Evolutionary conservation across 1,140 invertebrate species (phyloP), one percentile per base, ranked within the genome.

Genomic region (Mizuhopecten yessoensis): DNA sequence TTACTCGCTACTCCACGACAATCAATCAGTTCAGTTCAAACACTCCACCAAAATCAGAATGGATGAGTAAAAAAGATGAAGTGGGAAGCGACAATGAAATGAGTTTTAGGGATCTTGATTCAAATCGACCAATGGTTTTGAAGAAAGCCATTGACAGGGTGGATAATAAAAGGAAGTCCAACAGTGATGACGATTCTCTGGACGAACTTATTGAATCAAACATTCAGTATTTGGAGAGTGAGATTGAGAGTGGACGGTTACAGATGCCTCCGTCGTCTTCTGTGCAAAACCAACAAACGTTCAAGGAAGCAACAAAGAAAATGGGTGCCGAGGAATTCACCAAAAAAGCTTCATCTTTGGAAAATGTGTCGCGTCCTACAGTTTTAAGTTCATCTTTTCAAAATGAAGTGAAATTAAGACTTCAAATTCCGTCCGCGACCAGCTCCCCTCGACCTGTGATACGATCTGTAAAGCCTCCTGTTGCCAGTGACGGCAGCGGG

Each of bases 161-260:
- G 45, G 92, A 93, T 39, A 92, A 88, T 49, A 93, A 91, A 49
- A 87, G 93, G 39, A 93, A 93, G 87, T 93, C 91, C 29, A 89
- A 94, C 87, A 94, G 94, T 90, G 95, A 95, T n/a, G 93, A 90
- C 87, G 95, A 96, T 90, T 95, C 95, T 0, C 87, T 96, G 13
- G 95, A 96, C 88, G 95, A 96, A 49, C 91, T 96, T 5, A 94
- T 96, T 20, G 95, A 95, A 90, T 96, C 95, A 15, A 96, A 96
- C 86, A 95, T 95, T 88, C 95, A 95, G 88, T 96, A 95, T 90
- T 87, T 96, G 29, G 94, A 95, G 89, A 93, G 93, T 91, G 94
- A 95, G 88, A 94, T 95, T 23, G 94, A 94, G 88, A 94, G 93
- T 92, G 94, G 94, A 86, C 93, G 92, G 90, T 88, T 94, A 86